Base-by-base conservation (phyloP, 2,888 invertebrate genomes). In the Euproctis similis region DNA sequence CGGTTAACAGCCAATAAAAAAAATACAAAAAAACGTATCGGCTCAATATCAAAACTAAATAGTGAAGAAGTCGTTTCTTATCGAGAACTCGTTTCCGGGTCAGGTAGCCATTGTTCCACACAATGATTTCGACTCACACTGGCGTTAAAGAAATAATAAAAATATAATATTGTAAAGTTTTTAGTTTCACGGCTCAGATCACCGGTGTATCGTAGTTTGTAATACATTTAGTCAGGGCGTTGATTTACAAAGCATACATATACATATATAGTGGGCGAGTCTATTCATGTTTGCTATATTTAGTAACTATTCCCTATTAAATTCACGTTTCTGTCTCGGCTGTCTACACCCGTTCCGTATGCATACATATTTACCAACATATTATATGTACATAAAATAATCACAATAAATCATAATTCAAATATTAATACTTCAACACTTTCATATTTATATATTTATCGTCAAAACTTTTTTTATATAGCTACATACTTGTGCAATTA, bases 211-310 rank as follows among this genome's bases (percentile, higher is more conserved):
- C 70, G 62, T n/a, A 59, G 72, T 64, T 68, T 67, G 69, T 75
- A 72, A 71, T 75, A 76, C 81, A 80, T 78, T n/a, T 77, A 78
- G 76, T 51, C 58, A n/a, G 66, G 58, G 72, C 71, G 81, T 77
- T 80, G 80, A 81, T 77, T 76, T 77, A 80, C 76, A 74, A 61
- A 66, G 63, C 66, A n/a, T 56, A 53, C 63, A 68, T 66, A n/a
- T n/a, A n/a, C n/a, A n/a, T n/a, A n/a, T n/a, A 67, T 71, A 73
- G 74, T 74, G 72, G 72, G 72, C 71, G 74, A 60, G 57, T 73
- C 81, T 82, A 82, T 82, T 82, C 76, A 77, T 80, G 81, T 77
- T 65, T 68, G 75, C 82, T 84, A 84, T 74, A 81, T 82, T 75
- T 82, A 82, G 82, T 68, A 62, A 47, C 70, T 64, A 77, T 75